A percentile compares a stretch with the other conserved stretches of the same genome.
Conservation (phyloP, 2,888 invertebrate genomes). For the Drosophila maculinotata region DNA sequence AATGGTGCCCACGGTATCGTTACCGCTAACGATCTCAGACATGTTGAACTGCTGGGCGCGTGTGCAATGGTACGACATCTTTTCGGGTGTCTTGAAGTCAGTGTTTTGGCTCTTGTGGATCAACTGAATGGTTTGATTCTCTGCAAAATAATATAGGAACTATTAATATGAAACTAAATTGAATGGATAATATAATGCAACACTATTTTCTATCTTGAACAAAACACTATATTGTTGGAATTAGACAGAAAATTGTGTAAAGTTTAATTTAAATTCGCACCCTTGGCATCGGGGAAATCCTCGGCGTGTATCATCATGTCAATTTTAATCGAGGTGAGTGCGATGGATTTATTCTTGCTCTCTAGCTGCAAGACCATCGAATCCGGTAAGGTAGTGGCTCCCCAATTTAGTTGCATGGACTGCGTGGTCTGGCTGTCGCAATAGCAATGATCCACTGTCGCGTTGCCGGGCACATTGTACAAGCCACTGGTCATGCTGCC, state of each 20-base stretch:
- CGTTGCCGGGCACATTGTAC: constrained; percentile 85
- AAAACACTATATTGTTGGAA: neutral
- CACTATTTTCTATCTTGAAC: too few species aligned
- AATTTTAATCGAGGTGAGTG: constrained; percentile 75
- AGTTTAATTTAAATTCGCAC: constrained; percentile 49
- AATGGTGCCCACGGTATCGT: constrained; percentile 85
- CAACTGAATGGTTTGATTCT: constrained; percentile 84
- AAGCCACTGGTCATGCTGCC: constrained; percentile 78
- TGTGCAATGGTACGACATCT: constrained; percentile 91
- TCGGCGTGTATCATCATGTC: constrained; percentile 74
- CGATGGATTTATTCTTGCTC: constrained; percentile 83
- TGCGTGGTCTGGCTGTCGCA: constrained; percentile 84
- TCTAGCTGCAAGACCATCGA: constrained; percentile 85
- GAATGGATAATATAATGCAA: neutral
- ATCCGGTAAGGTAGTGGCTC: constrained; percentile 55
- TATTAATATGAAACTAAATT: neutral
- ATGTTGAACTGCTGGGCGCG: constrained; percentile 87
- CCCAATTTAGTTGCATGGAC: constrained; percentile 85
- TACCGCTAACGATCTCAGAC: constrained; percentile 78
- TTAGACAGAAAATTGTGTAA: neutral
- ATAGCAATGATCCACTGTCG: constrained; percentile 82
- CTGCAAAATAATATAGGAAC: constrained; percentile 56
- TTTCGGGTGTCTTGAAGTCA: constrained; percentile 87
- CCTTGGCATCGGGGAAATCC: constrained; percentile 83
- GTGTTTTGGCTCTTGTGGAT: constrained; percentile 84